A percentile compares a stretch with the other conserved stretches of the same genome.
phyloP scores from a whole-genome alignment of 2,113 vertebrate species.

The Stigmatopora nigra region DNA sequence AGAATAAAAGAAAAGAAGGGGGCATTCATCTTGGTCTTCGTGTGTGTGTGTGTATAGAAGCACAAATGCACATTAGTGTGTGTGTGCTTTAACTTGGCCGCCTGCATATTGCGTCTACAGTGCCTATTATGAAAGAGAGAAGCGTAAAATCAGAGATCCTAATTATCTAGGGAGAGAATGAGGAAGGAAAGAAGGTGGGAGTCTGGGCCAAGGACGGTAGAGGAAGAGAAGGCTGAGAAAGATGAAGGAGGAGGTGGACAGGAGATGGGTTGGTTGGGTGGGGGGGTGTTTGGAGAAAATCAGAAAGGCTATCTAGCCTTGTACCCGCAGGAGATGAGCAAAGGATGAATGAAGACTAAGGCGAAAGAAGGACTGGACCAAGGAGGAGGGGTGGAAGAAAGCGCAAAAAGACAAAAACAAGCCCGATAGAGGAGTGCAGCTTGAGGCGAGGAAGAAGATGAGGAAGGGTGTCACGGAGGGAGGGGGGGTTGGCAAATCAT shows the following conservation, averaged over 20 bases:
- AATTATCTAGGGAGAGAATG: constrained; percentile 62
- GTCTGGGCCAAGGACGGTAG: constrained; percentile 11
- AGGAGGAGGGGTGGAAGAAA: background rate
- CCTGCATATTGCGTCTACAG: constrained; percentile 51
- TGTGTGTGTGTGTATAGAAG: constrained; percentile 28
- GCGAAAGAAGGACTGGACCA: constrained; percentile 40
- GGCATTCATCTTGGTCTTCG: constrained; percentile 51
- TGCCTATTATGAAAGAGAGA: constrained; percentile 63
- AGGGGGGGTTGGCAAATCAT: constrained; percentile 47
- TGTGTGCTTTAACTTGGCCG: constrained; percentile 46
- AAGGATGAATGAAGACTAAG: constrained; percentile 43
- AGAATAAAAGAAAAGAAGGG: constrained; percentile 20
- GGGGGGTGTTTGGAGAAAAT: constrained; percentile 28
- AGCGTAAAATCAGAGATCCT: constrained; percentile 66
- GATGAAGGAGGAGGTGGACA: constrained; percentile 5
- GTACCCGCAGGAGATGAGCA: constrained; percentile 40
- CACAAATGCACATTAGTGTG: constrained; percentile 19
- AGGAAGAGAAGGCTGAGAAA: background rate
- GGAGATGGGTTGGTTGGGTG: background rate
- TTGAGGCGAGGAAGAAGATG: constrained; percentile 22
- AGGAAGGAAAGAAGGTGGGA: constrained; percentile 19
- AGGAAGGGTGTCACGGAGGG: constrained; percentile 25
- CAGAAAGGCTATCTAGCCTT: constrained; percentile 40
- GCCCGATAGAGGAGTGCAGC: constrained; percentile 34
- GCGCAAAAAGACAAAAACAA: constrained; percentile 32